A percentile compares a stretch with the other conserved stretches of the same genome.
These are phyloP conservation scores for Platichthys flesus DNA, from an alignment of 2,113 vertebrate genomes.

Conservation along the genomic window DNA sequence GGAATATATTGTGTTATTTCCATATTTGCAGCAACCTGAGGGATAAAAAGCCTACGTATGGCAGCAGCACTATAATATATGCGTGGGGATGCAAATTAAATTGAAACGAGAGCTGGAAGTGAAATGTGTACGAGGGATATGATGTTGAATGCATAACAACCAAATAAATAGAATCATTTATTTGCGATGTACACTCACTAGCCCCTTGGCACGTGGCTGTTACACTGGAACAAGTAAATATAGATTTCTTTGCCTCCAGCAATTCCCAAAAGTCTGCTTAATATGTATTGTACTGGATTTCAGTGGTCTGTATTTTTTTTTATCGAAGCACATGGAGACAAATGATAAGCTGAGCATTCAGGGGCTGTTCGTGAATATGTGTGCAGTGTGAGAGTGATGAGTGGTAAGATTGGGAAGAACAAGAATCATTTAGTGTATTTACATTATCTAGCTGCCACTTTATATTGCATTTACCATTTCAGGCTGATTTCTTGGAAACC, in stretches of 20 bases:
- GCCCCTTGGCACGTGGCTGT: constrained; percentile 23
- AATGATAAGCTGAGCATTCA: constrained; percentile 10
- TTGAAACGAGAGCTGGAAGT: constrained; percentile 38
- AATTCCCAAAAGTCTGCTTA: constrained; percentile 47
- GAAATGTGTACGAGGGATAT: constrained; percentile 37
- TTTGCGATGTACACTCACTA: constrained; percentile 43
- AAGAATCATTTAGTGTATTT: not conserved
- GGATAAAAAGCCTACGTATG: constrained; percentile 58
- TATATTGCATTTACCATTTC: not conserved
- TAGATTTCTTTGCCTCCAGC: constrained; percentile 54
- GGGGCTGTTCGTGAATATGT: not conserved
- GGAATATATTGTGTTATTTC: constrained; percentile 53
- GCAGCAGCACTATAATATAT: constrained; percentile 59
- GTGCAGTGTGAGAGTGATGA: not conserved
- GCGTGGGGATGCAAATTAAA: constrained; percentile 63
- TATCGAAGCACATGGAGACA: not conserved
- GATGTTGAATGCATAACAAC: constrained; percentile 50
- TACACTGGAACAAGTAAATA: constrained; percentile 61
- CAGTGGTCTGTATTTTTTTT: constrained; percentile 12
- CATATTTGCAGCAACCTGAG: constrained; percentile 50
- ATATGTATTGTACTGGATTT: constrained; percentile 37
- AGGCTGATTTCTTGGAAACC: no score
- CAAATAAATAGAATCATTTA: constrained; percentile 60
- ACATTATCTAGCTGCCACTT: not conserved
- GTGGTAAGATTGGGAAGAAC: not conserved